phyloP scores from a whole-genome alignment of 2,113 vertebrate genomes.

The Pseudopipra pipra region DNA sequence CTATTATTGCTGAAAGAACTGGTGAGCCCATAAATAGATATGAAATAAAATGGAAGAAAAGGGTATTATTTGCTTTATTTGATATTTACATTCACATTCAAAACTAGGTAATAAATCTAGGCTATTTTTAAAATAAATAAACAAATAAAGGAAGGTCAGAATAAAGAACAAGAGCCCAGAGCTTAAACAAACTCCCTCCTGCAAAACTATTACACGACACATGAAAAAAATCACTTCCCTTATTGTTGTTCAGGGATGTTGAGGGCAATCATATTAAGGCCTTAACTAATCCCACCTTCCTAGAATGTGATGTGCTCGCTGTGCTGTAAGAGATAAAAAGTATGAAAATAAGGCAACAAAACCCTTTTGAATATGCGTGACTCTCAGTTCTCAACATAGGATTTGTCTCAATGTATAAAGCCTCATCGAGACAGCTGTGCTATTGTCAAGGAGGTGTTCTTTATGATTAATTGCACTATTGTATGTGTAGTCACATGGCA shows the following conservation, averaged over 20 bases:
- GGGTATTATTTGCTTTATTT: background rate
- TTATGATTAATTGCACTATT: constrained; percentile 2
- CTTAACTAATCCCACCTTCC: constrained; percentile 76
- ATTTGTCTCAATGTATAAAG: background rate
- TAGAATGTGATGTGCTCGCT: constrained; percentile 72
- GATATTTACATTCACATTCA: background rate
- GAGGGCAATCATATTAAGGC: constrained; percentile 77
- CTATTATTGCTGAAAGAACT: background rate
- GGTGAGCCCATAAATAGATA: background rate
- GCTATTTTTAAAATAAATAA: background rate
- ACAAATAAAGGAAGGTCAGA: background rate
- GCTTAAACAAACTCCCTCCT: background rate
- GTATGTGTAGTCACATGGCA: background rate
- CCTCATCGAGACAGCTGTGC: background rate
- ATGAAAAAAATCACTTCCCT: background rate
- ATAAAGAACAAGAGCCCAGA: background rate
- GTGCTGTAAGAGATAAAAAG: constrained; percentile 75
- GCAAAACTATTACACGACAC: background rate
- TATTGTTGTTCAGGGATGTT: constrained; percentile 72
- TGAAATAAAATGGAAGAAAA: background rate
- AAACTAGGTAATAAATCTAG: background rate
- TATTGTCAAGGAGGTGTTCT: background rate
- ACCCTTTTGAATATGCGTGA: background rate
- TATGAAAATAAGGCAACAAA: background rate
- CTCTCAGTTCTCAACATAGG: background rate